phyloP scores from a whole-genome alignment of 2,888 invertebrate genomes.

The Phyto melanocephala region DNA sequence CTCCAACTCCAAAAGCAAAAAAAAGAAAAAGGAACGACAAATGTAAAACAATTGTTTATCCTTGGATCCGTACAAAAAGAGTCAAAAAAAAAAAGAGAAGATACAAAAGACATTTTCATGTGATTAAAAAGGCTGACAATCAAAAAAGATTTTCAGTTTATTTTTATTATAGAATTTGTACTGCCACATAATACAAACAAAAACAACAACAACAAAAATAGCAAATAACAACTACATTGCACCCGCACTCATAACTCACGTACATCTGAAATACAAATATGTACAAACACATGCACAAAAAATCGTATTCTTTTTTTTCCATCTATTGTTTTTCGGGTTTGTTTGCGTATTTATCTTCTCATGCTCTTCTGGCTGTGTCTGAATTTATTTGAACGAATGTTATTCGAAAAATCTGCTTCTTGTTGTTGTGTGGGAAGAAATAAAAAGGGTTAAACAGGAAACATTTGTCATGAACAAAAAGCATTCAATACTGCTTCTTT shows the following conservation, averaged over 20 bases:
- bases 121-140: slow-evolving; percentile 60
- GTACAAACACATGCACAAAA: background rate
- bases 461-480: slow-evolving; percentile 55
- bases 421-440: slow-evolving; percentile 19
- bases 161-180: background rate
- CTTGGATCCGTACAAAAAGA: slow-evolving; percentile 38
- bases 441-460: slow-evolving; percentile 60
- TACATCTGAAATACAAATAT: background rate
- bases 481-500: background rate
- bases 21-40: background rate
- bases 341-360: background rate
- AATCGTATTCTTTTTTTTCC: background rate
- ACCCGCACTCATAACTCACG: slow-evolving; percentile 61
- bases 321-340: background rate
- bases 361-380: background rate
- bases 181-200: slow-evolving; percentile 35
- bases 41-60: slow-evolving; percentile 56
- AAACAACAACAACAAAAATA: background rate
- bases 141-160: slow-evolving; percentile 44
- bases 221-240: slow-evolving; percentile 39
- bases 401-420: background rate
- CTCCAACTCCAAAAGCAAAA: no score
- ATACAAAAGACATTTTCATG: slow-evolving; percentile 57
- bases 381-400: background rate
- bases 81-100: background rate